These are phyloP conservation scores for Mystacornis crossleyi DNA, from an alignment of 2,113 vertebrate species.

Conservation along the genomic window DNA sequence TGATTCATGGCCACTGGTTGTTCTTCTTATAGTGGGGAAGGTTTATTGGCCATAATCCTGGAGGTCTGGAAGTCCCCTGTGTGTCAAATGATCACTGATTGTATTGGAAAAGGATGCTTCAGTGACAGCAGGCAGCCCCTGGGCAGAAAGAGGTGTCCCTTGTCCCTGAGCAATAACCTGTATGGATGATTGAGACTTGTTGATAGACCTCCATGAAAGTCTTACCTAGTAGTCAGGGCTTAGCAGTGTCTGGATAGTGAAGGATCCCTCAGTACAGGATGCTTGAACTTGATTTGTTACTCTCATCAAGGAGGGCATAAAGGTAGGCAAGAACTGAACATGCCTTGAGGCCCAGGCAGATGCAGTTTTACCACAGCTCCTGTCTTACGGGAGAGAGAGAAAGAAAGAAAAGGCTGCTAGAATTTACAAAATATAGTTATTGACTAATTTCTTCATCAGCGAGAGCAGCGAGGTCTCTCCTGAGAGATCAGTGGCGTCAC, in stretches of 20 bases:
- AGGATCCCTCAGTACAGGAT: background rate
- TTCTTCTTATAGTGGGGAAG: background rate
- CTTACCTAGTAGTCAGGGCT: background rate
- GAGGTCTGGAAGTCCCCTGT: background rate
- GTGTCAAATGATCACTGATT: constrained; percentile 1
- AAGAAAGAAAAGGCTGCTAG: background rate
- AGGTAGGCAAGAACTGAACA: background rate
- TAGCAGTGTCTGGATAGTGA: background rate
- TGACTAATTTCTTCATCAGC: constrained; percentile 7
- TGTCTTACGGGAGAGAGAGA: background rate
- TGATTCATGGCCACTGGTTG: background rate
- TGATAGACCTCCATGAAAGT: constrained; percentile 30
- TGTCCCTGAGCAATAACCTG: constrained; percentile 43
- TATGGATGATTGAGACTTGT: constrained; percentile 34
- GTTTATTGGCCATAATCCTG: constrained; percentile 20
- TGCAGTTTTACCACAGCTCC: background rate
- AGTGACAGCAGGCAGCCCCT: background rate
- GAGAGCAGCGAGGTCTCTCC: background rate
- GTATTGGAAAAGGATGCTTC: constrained; percentile 8
- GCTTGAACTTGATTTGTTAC: constrained; percentile 18
- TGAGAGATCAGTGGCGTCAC: constrained; percentile 11
- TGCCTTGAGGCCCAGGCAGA: background rate
- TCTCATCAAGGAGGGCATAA: constrained; percentile 2
- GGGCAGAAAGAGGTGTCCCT: background rate
- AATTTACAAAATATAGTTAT: constrained; percentile 14